Evolutionary conservation across 2,797 vertebrate species (phyloP), one percentile per base, ranked within the genome.

Genomic region (Lutjanus argentimaculatus): DNA sequence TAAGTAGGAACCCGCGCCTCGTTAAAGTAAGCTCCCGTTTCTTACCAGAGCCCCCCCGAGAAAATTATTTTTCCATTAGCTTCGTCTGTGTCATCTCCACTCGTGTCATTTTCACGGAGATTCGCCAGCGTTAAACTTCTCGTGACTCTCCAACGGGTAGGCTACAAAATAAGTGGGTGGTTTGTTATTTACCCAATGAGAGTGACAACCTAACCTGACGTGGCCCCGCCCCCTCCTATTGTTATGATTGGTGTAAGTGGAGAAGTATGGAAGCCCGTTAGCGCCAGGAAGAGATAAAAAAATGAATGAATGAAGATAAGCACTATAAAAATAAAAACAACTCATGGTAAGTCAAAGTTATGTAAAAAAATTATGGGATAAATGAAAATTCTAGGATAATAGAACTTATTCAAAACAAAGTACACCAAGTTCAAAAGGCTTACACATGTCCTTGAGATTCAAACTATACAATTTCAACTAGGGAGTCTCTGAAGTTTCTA

Each of bases 141-240:
- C 85, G 90, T 89, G 93, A 91, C 88, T 93, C 85, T 64, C 76
- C 22, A n/a, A 69, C 56, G 45, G 45, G 78, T 21, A 79, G 81
- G 45, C 86, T 63, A 56, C 83, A 74, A 66, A 66, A 49, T 55
- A 81, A 86, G 91, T 90, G 94, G 95, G 93, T 86, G 94, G 93
- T 93, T 95, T 92, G 92, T 95, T 95, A 92, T 95, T 92, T 91
- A 89, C 89, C 93, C 90, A 89, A 91, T 83, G 80, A 87, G 81
- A 86, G 86, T 70, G 91, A 95, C 95, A 96, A 94, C 94, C 95
- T 79, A 96, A 92, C 94, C 0, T 85, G 68, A 53, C 56, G n/a
- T 57, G 75, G 75, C 85, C 75, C 87, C 88, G 88, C 91, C 91
- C 82, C 68, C 75, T 82, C 22, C 66, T 19, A 45, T 80, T 89